Conservation (phyloP, 2,888 invertebrate genomes). For the Mactromeris polynyma region DNA sequence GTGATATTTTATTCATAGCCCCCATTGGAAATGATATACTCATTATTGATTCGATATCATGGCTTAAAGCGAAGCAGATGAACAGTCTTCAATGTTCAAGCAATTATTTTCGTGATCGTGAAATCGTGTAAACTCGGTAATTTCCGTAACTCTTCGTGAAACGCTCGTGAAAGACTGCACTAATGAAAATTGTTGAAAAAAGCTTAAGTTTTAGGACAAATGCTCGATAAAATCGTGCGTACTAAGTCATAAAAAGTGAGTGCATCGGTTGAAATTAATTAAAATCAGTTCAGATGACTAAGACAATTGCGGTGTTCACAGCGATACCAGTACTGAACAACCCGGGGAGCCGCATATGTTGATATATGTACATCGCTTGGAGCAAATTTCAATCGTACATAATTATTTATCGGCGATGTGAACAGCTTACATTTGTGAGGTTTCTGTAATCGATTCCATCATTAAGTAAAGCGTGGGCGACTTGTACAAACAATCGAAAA, state of each 20-base stretch:
- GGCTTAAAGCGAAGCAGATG: neutral
- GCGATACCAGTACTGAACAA: neutral
- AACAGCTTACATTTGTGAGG: neutral
- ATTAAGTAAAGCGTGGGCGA: neutral
- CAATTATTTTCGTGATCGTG: neutral
- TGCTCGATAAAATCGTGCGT: neutral
- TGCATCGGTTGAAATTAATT: neutral
- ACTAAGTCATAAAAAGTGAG: neutral
- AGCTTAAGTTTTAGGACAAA: neutral
- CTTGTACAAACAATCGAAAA: neutral
- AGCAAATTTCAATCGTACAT: neutral
- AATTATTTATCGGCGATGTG: neutral
- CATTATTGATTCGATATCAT: constrained; percentile 10
- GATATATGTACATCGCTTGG: neutral
- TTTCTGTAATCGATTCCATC: neutral
- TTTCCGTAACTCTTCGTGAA: neutral
- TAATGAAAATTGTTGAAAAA: too few relatives aligned
- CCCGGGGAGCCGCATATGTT: neutral
- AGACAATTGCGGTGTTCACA: neutral
- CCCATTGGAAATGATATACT: neutral
- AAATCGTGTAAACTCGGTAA: neutral
- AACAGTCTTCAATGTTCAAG: neutral
- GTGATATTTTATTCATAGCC: neutral
- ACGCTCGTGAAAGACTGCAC: too few relatives aligned
- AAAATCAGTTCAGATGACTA: neutral